These are phyloP conservation scores for Apis florea DNA, from an alignment of 1,140 invertebrate genomes.

Conservation along the genomic window DNA sequence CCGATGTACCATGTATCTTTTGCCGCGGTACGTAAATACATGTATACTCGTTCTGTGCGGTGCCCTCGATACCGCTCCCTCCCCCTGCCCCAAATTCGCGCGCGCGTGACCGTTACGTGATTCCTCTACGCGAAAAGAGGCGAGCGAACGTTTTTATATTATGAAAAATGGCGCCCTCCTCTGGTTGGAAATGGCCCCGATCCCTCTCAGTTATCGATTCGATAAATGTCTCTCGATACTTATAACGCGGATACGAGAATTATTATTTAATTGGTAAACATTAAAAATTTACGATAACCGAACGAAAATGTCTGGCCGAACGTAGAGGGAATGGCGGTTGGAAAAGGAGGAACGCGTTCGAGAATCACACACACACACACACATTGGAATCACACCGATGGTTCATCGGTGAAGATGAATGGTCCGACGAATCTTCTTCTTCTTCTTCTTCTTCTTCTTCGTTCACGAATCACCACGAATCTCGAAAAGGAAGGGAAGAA, in stretches of 20 bases:
- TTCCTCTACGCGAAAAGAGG: conserved; percentile 14
- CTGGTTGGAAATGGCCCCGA: conserved; percentile 59
- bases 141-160: conserved; percentile 38
- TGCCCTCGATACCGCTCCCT: conserved; percentile 46
- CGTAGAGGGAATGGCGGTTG: no score
- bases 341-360: no score
- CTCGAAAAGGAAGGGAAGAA: no score
- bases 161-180: conserved; percentile 58
- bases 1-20: conserved; percentile 42
- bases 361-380: no score
- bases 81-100: conserved; percentile 14
- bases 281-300: no score
- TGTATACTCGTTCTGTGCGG: conserved; percentile 67
- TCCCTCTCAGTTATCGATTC: conserved; percentile 61
- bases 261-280: no score
- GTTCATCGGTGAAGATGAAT: no score
- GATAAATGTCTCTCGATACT: conserved; percentile 59
- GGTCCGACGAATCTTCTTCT: no score
- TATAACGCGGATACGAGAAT: conserved; percentile 2
- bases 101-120: not conserved
- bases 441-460: no score
- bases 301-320: no score
- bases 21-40: conserved; percentile 56
- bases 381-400: no score
- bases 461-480: no score